Evolutionary conservation across 2,797 vertebrate species (phyloP).

Genomic region (Danio jaintianensis): DNA sequence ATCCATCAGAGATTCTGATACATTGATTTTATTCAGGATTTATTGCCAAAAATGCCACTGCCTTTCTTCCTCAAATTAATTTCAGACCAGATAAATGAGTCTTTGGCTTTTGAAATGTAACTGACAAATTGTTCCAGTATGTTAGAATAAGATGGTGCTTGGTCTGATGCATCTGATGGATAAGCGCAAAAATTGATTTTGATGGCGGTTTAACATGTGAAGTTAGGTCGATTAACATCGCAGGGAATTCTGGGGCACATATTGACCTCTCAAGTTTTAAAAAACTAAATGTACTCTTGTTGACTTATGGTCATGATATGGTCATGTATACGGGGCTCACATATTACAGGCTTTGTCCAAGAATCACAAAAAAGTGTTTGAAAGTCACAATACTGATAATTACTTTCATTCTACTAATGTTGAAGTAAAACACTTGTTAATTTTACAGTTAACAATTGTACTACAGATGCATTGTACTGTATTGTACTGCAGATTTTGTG

Average conservation of each 20-base stretch:
- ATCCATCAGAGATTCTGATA: not conserved
- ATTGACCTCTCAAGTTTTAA: not conserved
- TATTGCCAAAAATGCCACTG: not conserved
- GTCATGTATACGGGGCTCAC: too few species aligned
- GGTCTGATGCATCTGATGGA: conserved; percentile 17
- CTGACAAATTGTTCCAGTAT: conserved; percentile 15
- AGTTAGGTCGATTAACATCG: not conserved
- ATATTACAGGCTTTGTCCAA: too few species aligned
- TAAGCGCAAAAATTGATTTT: conserved; percentile 17
- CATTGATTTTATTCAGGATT: not conserved
- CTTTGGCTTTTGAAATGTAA: conserved; percentile 64
- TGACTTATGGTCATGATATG: not conserved
- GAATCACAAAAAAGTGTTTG: too few species aligned
- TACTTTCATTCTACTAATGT: too few species aligned
- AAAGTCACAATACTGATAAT: too few species aligned
- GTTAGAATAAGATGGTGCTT: conserved; percentile 2
- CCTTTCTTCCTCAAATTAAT: conserved; percentile 72
- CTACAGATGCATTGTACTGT: too few species aligned
- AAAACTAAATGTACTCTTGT: not conserved
- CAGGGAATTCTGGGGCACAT: not conserved
- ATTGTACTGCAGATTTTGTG: too few species aligned
- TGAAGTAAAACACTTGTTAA: too few species aligned
- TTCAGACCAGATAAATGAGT: conserved; percentile 79
- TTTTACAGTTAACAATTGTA: too few species aligned
- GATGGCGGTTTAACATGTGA: conserved; percentile 28